These are phyloP conservation scores for Hyla sarda DNA, from an alignment of 2,113 vertebrate genomes.

Conservation along the genomic window DNA sequence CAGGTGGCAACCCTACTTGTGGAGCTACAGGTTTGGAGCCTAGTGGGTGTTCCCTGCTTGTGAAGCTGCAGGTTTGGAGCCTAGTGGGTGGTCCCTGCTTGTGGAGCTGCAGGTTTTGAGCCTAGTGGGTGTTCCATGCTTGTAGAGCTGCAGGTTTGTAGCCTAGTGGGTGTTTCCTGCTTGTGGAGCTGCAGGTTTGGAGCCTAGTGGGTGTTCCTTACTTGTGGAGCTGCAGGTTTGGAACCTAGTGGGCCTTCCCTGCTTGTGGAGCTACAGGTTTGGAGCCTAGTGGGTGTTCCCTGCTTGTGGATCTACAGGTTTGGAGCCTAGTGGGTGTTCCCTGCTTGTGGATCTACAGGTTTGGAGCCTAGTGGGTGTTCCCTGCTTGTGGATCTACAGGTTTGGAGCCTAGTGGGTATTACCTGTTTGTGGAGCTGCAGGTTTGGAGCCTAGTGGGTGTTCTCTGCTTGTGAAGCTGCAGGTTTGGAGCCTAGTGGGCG, in stretches of 20 bases:
- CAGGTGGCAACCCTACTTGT: too few species aligned
- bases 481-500: too few species aligned
- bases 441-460: too few species aligned
- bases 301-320: not conserved
- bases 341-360: not conserved
- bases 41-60: not conserved
- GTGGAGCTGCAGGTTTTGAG: not conserved
- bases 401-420: too few species aligned
- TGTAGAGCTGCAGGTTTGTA: not conserved
- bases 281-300: too few species aligned
- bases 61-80: not conserved
- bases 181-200: too few species aligned
- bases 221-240: too few species aligned
- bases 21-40: not conserved
- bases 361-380: not conserved
- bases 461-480: too few species aligned
- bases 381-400: not conserved
- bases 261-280: too few species aligned
- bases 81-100: not conserved
- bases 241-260: too few species aligned
- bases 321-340: rapidly evolving
- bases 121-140: not conserved
- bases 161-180: not conserved
- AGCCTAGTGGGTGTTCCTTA: too few species aligned
- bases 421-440: too few species aligned